These are phyloP conservation scores for Lasioglossum zephyrum DNA, from an alignment of 2,888 invertebrate species.

Conservation along the genomic window DNA sequence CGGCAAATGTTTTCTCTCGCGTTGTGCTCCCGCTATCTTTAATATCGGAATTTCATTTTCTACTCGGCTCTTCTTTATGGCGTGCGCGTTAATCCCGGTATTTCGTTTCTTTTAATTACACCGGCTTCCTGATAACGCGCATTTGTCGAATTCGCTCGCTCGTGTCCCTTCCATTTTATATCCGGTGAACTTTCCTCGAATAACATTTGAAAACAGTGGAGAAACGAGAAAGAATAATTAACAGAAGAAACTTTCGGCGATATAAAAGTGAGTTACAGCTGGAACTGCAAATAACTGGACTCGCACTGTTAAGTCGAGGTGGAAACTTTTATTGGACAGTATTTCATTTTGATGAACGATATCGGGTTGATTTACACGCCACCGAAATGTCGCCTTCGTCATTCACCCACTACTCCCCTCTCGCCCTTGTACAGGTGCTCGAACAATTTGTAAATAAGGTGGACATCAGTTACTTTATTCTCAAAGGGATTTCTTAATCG, in stretches of 20 bases:
- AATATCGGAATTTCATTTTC: not conserved
- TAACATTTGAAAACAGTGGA: not conserved
- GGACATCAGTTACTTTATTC: slow-evolving; percentile 40
- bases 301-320: not conserved
- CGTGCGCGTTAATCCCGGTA: slow-evolving; percentile 18
- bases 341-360: not conserved
- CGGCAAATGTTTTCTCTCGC: not conserved
- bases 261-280: not conserved
- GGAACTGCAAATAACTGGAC: not conserved
- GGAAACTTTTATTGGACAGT: not conserved
- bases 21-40: not conserved
- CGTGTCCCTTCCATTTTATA: not conserved
- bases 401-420: not conserved
- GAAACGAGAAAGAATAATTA: not conserved
- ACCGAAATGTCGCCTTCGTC: not conserved
- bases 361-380: slow-evolving; percentile 2
- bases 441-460: slow-evolving; percentile 58
- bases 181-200: not conserved
- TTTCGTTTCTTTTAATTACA: slow-evolving; percentile 22
- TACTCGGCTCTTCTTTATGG: not conserved
- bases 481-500: slow-evolving; percentile 60
- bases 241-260: not conserved
- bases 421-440: not conserved
- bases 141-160: not conserved
- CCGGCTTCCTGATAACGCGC: slow-evolving; percentile 15